phyloP scores from a whole-genome alignment of 2,113 vertebrate species.

The Oryzias woworae region DNA sequence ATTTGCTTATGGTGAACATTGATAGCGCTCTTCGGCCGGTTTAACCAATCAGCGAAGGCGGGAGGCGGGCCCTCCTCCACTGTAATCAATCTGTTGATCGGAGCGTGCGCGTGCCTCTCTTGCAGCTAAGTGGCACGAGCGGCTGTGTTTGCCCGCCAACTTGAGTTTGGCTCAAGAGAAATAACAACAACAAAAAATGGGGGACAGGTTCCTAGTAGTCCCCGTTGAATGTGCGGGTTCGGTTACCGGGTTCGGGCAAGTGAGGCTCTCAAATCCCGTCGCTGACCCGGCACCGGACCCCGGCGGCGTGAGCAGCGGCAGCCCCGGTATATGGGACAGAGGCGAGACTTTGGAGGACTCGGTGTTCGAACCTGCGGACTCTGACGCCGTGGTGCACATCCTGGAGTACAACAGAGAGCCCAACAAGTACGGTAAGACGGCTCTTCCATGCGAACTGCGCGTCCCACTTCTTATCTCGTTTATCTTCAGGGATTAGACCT shows the following conservation, averaged over 20 bases:
- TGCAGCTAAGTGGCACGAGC: not conserved
- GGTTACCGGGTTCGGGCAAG: conserved; percentile 2
- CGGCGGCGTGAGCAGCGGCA: conserved; percentile 5
- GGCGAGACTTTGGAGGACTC: conserved; percentile 24
- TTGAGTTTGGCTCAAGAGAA: not conserved
- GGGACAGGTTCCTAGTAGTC: conserved; percentile 78
- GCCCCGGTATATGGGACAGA: not conserved
- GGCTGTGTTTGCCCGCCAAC: not conserved
- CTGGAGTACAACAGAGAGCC: conserved; percentile 79
- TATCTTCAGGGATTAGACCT: conserved; percentile 42
- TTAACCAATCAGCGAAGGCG: conserved; percentile 51
- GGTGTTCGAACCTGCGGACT: conserved; percentile 48
- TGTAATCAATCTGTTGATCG: conserved; percentile 61
- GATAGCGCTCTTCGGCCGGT: conserved; percentile 26
- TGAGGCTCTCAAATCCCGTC: conserved; percentile 16
- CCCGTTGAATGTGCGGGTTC: conserved; percentile 59
- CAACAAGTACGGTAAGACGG: conserved; percentile 78
- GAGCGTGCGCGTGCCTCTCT: conserved; percentile 21
- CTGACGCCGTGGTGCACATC: conserved; percentile 65
- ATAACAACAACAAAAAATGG: conserved; percentile 50
- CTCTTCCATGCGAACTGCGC: not conserved
- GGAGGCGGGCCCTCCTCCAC: conserved; percentile 31
- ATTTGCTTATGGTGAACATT: conserved; percentile 33
- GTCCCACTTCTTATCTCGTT: conserved; percentile 49
- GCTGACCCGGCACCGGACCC: conserved; percentile 39